Evolutionary conservation across 1,140 invertebrate genomes (phyloP).

Genomic region (Pseudachorutes palmiensis): DNA sequence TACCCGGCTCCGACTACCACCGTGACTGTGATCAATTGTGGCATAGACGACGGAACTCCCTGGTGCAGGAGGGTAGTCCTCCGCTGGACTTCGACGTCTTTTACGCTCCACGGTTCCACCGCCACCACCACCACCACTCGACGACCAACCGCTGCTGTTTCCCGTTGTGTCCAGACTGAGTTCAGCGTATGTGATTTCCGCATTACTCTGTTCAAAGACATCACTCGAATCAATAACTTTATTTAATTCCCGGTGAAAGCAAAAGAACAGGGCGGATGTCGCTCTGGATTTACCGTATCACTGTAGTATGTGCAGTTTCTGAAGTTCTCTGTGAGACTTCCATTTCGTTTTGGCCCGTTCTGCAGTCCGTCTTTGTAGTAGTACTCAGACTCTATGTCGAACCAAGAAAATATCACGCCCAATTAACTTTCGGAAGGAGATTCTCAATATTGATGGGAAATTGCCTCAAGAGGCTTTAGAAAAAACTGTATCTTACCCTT

Average conservation of each 20-base stretch:
- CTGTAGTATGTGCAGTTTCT: slow-evolving; percentile 37
- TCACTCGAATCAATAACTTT: not conserved
- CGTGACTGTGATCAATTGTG: slow-evolving; percentile 37
- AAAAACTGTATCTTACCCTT: slow-evolving; percentile 56
- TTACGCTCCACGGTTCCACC: slow-evolving; percentile 31
- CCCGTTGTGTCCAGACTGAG: slow-evolving; percentile 47
- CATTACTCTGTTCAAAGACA: slow-evolving; percentile 39
- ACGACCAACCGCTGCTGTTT: slow-evolving; percentile 17
- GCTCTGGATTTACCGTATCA: slow-evolving; percentile 32
- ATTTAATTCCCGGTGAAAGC: not conserved
- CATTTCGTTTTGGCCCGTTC: slow-evolving; percentile 37
- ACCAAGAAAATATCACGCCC: slow-evolving; percentile 6
- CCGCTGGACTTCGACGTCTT: slow-evolving; percentile 31
- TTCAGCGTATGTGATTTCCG: slow-evolving; percentile 65
- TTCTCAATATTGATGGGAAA: not conserved
- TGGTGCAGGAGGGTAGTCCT: slow-evolving; percentile 24
- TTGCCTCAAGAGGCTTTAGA: not conserved
- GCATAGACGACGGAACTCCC: slow-evolving; percentile 33
- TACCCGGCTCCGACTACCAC: slow-evolving; percentile 20
- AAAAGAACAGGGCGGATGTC: not conserved
- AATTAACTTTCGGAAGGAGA: not conserved
- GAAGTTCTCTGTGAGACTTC: slow-evolving; percentile 37
- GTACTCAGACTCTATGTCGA: slow-evolving; percentile 29
- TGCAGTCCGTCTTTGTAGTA: slow-evolving; percentile 33
- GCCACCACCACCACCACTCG: too few relatives aligned